These are phyloP conservation scores for Anagrus nilaparvatae DNA, from an alignment of 1,140 invertebrate genomes.

Conservation along the genomic window DNA sequence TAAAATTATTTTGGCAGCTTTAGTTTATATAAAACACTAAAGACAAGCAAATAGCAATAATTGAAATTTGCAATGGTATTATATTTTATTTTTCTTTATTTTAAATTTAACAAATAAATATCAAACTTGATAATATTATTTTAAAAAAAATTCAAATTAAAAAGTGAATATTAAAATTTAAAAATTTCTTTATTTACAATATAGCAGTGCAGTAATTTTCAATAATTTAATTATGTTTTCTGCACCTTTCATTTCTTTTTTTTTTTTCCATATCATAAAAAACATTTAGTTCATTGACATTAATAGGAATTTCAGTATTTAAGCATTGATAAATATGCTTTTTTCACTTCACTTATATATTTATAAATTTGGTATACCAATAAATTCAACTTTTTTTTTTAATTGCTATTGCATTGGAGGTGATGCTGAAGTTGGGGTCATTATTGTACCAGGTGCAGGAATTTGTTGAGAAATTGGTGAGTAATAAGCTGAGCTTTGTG, in stretches of 20 bases:
- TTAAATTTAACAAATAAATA: conserved; percentile 14
- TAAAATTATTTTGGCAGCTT: no score
- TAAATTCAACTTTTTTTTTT: conserved; percentile 1
- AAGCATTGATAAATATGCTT: no score
- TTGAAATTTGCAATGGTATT: conserved; percentile 7
- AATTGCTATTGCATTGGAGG: conserved; percentile 24
- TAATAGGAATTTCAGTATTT: conserved; percentile 13
- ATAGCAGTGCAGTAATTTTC: conserved; percentile 10
- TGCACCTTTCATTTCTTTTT: conserved; percentile 8
- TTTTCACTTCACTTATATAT: conserved; percentile 3
- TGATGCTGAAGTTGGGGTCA: conserved; percentile 13
- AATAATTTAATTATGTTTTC: not conserved
- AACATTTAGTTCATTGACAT: conserved; percentile 4
- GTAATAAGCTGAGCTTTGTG: conserved; percentile 35
- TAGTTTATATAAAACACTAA: no score
- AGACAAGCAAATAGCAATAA: conserved; percentile 4
- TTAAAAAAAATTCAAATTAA: conserved; percentile 10
- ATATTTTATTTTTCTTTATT: conserved; percentile 4
- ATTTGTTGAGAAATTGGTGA: conserved; percentile 25
- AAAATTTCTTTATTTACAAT: conserved; percentile 16
- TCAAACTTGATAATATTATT: conserved; percentile 10
- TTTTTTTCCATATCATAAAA: conserved; percentile 5
- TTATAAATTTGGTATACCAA: conserved; percentile 1
- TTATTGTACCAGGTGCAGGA: conserved; percentile 18
- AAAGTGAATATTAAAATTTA: conserved; percentile 14